phyloP scores from a whole-genome alignment of 2,113 vertebrate species.

The Orcinus orca region DNA sequence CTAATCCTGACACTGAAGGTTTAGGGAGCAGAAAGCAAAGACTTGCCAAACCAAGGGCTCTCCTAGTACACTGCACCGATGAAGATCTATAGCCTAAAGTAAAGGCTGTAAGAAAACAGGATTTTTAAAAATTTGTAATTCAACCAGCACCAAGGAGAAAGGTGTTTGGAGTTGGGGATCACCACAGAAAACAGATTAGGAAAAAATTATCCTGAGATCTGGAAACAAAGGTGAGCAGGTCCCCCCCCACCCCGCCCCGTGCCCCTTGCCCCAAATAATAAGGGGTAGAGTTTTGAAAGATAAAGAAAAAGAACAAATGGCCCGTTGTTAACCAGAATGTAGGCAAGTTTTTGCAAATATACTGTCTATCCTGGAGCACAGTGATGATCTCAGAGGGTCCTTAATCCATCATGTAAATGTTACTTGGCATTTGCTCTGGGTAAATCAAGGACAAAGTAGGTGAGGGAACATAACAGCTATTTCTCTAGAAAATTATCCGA shows the following conservation, averaged over 20 bases:
- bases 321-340: not conserved
- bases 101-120: not conserved
- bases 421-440: not conserved
- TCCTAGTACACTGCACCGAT: fast-evolving
- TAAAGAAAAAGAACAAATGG: not conserved
- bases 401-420: not conserved
- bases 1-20: not conserved
- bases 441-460: conserved; percentile 43
- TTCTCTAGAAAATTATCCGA: conserved; percentile 58
- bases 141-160: not conserved
- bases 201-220: conserved; percentile 25
- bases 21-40: not conserved
- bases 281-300: not conserved
- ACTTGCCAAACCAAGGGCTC: not conserved
- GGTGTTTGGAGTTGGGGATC: not conserved
- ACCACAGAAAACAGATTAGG: conserved; percentile 28
- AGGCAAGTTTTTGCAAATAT: not conserved
- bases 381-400: not conserved
- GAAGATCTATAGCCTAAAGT: not conserved
- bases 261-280: not conserved
- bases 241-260: too few relatives aligned
- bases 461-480: not conserved
- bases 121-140: not conserved
- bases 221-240: not conserved
- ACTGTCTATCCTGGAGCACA: not conserved